Evolutionary conservation across 2,113 vertebrate species (phyloP), one percentile per base, ranked within the genome.

Genomic region (Excalfactoria chinensis): DNA sequence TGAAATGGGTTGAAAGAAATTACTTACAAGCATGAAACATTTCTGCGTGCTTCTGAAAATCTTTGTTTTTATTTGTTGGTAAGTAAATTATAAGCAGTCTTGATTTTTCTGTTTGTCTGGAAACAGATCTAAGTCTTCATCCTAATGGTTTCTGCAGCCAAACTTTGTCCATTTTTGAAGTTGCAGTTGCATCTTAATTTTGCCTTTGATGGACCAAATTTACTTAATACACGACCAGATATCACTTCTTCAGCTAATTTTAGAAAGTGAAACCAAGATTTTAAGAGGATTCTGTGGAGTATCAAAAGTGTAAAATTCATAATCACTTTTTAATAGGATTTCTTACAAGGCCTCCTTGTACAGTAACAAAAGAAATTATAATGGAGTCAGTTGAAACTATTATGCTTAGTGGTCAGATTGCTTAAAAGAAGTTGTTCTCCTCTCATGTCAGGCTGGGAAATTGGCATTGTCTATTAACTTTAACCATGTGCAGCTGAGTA

Each of bases 401-500:
- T 93, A 28, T 46, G 21, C 73, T 84, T 78, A 88, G 66, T 44
- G 53, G 43, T 85, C 89, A 94, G 76, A 90, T 84, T 90, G 75
- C 21, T 37, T 73, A 20, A 93, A 78, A 62, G 41, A 75, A 89
- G 48, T 86, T 68, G 70, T 93, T 95, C 30, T 88, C 78, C 75
- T 95, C 23, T 20, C 82, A 70, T 23, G 53, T 92, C 82, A 69
- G 32, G 55, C 58, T 80, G 58, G 58, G 62, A 93, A 90, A 92
- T 40, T 53, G 75, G 58, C 69, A 67, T 95, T 94, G 83, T 94
- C 86, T 79, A 69, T 97, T 97, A 93, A 92, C 88, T 97, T 96
- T 80, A 82, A 41, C 64, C 71, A 80, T 35, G 40, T 94, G 82
- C 83, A 95, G 73, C 64, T 93, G 75, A 97, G 63, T 90, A 91